Conservation (phyloP, 2,797 vertebrate species). For the Perodicticus potto region DNA sequence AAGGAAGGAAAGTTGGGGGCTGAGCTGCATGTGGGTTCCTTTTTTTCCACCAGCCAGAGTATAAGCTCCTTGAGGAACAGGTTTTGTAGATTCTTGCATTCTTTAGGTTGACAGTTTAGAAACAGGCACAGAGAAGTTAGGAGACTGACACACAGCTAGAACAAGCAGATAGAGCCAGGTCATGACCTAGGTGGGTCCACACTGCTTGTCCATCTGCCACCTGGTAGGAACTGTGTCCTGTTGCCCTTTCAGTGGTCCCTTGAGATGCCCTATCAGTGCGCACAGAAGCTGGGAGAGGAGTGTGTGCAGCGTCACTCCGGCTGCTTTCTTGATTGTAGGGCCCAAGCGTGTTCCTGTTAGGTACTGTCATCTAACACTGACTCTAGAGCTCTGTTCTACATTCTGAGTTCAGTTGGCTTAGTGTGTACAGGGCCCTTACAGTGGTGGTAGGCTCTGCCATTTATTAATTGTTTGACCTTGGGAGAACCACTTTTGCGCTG, state of each 20-base stretch:
- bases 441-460: background rate
- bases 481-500: background rate
- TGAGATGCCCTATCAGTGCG: background rate
- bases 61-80: background rate
- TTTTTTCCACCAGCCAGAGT: background rate
- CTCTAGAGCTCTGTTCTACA: background rate
- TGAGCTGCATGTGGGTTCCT: background rate
- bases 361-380: background rate
- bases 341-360: background rate
- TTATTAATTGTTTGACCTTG: background rate
- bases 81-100: background rate
- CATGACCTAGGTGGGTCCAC: no score
- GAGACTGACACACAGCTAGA: background rate
- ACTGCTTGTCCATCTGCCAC: background rate
- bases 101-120: background rate
- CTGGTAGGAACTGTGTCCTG: background rate
- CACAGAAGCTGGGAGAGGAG: background rate
- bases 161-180: background rate
- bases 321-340: background rate
- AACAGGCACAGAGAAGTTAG: conserved; percentile 15
- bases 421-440: background rate
- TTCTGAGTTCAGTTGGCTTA: background rate
- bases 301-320: background rate
- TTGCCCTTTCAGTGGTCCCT: background rate
- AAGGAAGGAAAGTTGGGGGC: background rate